Evolutionary conservation across 23 tunicate genomes (phyloP).

Genomic region (Ascidia mentula): DNA sequence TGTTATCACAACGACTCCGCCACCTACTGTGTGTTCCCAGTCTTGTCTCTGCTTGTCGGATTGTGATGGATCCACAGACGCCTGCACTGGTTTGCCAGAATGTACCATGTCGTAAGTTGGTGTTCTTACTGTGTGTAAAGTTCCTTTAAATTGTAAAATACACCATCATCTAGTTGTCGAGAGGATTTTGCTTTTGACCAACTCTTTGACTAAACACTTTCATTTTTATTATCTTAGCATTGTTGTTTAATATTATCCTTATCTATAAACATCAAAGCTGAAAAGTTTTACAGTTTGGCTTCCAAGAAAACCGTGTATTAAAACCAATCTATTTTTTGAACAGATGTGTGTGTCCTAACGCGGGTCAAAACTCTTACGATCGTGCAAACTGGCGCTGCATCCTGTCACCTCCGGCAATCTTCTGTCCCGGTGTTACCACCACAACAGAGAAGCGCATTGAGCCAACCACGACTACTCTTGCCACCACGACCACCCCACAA

Average conservation of each 20-base stretch:
- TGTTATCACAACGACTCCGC: conserved; percentile 21
- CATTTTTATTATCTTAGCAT: too few species aligned
- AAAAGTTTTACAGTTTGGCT: too few species aligned
- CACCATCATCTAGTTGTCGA: too few species aligned
- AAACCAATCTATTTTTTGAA: neutral
- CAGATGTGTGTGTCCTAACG: conserved; percentile 77
- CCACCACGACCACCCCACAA: conserved; percentile 24
- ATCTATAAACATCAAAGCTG: too few species aligned
- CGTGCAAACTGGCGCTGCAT: conserved; percentile 93
- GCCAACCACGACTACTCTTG: conserved; percentile 7
- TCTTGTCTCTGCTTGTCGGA: conserved; percentile 61
- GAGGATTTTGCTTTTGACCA: too few species aligned
- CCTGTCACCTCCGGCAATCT: conserved; percentile 44
- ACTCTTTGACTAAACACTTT: too few species aligned
- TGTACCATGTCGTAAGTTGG: conserved; percentile 67
- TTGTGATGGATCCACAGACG: conserved; percentile 62
- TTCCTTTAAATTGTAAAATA: neutral
- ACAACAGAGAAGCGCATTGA: conserved; percentile 8
- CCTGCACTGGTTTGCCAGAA: conserved; percentile 50
- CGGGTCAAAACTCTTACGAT: conserved; percentile 45
- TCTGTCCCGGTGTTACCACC: conserved; percentile 42
- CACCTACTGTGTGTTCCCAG: conserved; percentile 39
- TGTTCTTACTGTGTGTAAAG: neutral
- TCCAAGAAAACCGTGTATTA: neutral
- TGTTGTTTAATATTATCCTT: too few species aligned